A percentile compares a stretch with the other conserved stretches of the same genome.
Conservation (phyloP, 1,140 invertebrate species). For the Cydia strobilella region DNA sequence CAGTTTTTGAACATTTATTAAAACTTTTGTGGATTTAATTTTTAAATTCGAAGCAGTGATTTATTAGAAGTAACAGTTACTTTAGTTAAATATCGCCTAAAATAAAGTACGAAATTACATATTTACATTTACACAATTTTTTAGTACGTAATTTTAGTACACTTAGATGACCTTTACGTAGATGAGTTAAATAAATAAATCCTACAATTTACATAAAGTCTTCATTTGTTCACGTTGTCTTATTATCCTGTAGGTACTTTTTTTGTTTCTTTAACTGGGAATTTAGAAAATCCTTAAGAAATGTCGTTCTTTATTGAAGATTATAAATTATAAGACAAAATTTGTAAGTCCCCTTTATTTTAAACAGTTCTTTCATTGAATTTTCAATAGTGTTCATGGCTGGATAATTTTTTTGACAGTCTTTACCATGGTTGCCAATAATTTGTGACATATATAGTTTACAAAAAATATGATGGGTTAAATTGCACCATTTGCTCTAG, state of each 20-base stretch:
- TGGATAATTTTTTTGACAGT: too few species aligned
- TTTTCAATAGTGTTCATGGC: too few species aligned
- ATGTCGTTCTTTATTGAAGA: not conserved
- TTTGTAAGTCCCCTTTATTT: not conserved
- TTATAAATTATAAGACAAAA: not conserved
- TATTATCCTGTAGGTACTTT: not conserved
- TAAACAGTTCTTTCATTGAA: not conserved
- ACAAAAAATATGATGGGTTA: not conserved
- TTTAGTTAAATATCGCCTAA: not conserved
- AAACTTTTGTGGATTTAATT: slow-evolving; percentile 45
- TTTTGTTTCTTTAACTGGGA: not conserved
- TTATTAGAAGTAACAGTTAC: not conserved
- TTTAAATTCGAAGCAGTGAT: slow-evolving; percentile 17
- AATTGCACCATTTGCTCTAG: not conserved
- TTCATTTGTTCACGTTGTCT: not conserved
- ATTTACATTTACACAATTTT: not conserved
- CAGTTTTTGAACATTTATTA: slow-evolving; percentile 34
- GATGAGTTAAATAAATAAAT: slow-evolving; percentile 9
- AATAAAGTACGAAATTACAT: not conserved
- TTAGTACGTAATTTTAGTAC: too few species aligned
- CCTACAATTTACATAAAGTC: not conserved
- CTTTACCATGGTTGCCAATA: not conserved
- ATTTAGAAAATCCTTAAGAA: not conserved
- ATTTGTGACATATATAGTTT: not conserved
- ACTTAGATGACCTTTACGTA: not conserved